Conservation (phyloP, 2,797 vertebrate species). For the Phoebastria nigripes region DNA sequence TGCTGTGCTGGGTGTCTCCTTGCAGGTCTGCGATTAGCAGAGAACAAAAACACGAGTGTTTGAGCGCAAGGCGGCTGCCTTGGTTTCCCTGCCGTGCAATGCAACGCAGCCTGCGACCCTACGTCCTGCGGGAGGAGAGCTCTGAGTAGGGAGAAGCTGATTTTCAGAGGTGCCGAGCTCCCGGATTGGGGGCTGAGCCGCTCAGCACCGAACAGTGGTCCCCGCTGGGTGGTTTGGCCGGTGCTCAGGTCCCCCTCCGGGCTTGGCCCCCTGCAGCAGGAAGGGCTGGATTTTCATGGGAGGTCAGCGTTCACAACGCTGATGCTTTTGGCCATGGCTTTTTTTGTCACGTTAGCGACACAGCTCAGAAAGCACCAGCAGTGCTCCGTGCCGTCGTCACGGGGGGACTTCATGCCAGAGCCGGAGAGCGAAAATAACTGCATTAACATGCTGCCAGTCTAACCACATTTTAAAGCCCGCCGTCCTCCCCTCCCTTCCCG, state of each 20-base stretch:
- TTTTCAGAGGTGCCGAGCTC: background rate
- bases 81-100: background rate
- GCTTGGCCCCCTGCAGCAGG: background rate
- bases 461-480: background rate
- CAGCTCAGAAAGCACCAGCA: background rate
- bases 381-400: background rate
- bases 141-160: background rate
- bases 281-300: background rate
- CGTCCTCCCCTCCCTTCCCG: background rate
- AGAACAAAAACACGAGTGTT: background rate
- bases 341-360: background rate
- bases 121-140: fast-evolving
- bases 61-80: background rate
- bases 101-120: fast-evolving
- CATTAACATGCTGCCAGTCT: background rate
- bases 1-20: background rate
- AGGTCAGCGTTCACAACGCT: background rate
- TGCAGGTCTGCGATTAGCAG: background rate
- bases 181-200: fast-evolving
- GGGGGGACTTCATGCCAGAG: background rate
- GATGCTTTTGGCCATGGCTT: background rate
- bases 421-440: background rate
- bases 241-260: background rate
- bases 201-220: background rate
- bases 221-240: fast-evolving